Percentiles rank a stretch among this genome's conserved stretches.
These are phyloP conservation scores for Neoniphon sammara DNA, from an alignment of 2,797 vertebrate genomes.

Conservation along the genomic window DNA sequence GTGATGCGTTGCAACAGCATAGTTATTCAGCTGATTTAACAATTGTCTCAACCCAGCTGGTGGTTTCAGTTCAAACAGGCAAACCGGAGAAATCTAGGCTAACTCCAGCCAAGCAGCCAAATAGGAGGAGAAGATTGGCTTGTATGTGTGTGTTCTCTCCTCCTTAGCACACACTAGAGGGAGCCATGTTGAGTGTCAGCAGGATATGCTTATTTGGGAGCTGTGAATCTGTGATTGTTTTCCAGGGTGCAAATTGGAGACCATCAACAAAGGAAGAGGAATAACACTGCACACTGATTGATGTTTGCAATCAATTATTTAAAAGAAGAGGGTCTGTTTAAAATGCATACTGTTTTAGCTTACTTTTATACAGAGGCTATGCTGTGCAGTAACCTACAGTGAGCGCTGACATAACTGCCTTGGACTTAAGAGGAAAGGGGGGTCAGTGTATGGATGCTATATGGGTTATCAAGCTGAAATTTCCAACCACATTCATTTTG, in stretches of 20 bases:
- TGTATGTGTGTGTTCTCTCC: slow-evolving; percentile 44
- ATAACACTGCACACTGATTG: slow-evolving; percentile 58
- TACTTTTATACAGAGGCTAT: slow-evolving; percentile 19
- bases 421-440: background rate
- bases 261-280: slow-evolving; percentile 71
- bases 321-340: slow-evolving; percentile 23
- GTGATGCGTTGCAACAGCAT: slow-evolving; percentile 63
- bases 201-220: slow-evolving; percentile 66
- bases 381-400: slow-evolving; percentile 24
- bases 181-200: slow-evolving; percentile 69
- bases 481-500: background rate
- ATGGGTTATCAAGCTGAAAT: background rate
- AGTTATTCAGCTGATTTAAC: slow-evolving; percentile 78
- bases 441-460: too few relatives aligned
- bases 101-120: slow-evolving; percentile 71
- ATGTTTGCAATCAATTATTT: slow-evolving; percentile 56
- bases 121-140: slow-evolving; percentile 59
- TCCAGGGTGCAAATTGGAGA: slow-evolving; percentile 76
- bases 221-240: slow-evolving; percentile 75
- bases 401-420: background rate
- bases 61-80: slow-evolving; percentile 65
- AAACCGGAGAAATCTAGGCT: slow-evolving; percentile 66
- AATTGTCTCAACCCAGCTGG: slow-evolving; percentile 69
- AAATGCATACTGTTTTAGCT: slow-evolving; percentile 37
- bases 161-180: slow-evolving; percentile 68